Evolutionary conservation across 1,140 invertebrate species (phyloP).

Genomic region (Drosophila kanapiae): DNA sequence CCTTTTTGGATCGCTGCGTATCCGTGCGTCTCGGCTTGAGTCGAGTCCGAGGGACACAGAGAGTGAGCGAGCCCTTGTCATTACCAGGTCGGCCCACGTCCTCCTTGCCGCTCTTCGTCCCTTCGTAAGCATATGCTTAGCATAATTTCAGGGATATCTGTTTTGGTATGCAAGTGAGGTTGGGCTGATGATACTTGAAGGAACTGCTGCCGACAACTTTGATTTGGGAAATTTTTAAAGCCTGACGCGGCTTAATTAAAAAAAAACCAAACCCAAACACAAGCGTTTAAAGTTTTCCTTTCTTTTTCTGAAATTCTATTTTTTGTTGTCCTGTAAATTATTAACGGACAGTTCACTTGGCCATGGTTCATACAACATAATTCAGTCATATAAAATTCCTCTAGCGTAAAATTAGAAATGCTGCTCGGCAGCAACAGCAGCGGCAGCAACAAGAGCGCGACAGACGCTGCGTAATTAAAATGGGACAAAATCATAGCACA

Average conservation of each 20-base stretch:
- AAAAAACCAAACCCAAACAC: conserved; percentile 18
- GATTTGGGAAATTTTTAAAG: conserved; percentile 69
- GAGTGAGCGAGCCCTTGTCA: conserved; percentile 66
- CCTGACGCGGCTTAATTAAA: conserved; percentile 66
- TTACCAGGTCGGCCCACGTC: conserved; percentile 64
- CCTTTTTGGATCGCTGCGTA: conserved; percentile 71
- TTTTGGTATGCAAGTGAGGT: conserved; percentile 61
- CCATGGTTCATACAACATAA: conserved; percentile 76
- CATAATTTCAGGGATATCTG: conserved; percentile 67
- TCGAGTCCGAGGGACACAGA: conserved; percentile 5
- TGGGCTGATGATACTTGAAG: conserved; percentile 46
- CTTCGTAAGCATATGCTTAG: conserved; percentile 73
- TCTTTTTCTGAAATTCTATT: conserved; percentile 3
- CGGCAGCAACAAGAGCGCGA: conserved; percentile 37
- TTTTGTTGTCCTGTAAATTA: conserved; percentile 59
- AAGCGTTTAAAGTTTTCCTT: conserved; percentile 35
- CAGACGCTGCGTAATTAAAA: conserved; percentile 77
- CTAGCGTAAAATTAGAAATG: conserved; percentile 82
- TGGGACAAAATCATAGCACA: conserved; percentile 64
- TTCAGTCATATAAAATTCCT: conserved; percentile 82
- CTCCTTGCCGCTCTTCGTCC: background rate
- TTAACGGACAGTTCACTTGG: conserved; percentile 63
- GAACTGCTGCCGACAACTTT: conserved; percentile 62
- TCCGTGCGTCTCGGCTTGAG: conserved; percentile 51
- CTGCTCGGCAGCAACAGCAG: conserved; percentile 53